Evolutionary conservation across 2,113 vertebrate genomes (phyloP).

Genomic region (Amphilophus citrinellus): DNA sequence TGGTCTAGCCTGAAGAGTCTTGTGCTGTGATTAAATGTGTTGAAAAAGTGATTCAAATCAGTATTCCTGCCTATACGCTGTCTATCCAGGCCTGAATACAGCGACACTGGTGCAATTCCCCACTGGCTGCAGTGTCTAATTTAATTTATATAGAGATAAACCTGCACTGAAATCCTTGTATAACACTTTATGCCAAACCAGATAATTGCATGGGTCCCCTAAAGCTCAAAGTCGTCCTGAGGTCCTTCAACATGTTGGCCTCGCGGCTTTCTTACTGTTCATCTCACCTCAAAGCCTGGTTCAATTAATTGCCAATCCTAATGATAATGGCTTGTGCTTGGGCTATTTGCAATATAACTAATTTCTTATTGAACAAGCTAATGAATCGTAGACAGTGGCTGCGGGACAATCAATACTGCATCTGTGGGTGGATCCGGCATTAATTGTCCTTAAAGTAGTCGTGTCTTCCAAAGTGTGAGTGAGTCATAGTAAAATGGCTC

Average conservation of each 20-base stretch:
- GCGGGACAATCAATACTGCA: constrained; percentile 65
- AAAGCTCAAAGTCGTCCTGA: constrained; percentile 50
- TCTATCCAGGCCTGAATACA: constrained; percentile 9
- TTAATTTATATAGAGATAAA: constrained; percentile 59
- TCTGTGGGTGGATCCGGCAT: constrained; percentile 45
- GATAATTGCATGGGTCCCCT: constrained; percentile 54
- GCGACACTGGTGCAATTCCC: constrained; percentile 16
- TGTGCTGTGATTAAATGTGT: constrained; percentile 12
- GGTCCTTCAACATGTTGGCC: constrained; percentile 12
- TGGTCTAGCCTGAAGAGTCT: not conserved
- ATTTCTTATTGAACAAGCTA: constrained; percentile 69
- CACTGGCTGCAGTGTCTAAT: constrained; percentile 36
- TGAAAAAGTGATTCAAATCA: constrained; percentile 44
- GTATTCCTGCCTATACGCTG: not conserved
- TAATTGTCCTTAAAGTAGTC: constrained; percentile 56
- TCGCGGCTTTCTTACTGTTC: constrained; percentile 22
- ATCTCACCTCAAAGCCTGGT: constrained; percentile 50
- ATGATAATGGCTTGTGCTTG: constrained; percentile 60
- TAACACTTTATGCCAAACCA: constrained; percentile 37
- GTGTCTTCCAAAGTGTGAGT: constrained; percentile 1
- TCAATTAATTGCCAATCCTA: constrained; percentile 62
- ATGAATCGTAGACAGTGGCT: constrained; percentile 66
- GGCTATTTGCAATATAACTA: constrained; percentile 53
- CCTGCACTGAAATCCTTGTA: constrained; percentile 33
- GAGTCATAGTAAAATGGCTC: not conserved